Conservation (phyloP, 2,888 invertebrate species). For the Cremastinae sp. region DNA sequence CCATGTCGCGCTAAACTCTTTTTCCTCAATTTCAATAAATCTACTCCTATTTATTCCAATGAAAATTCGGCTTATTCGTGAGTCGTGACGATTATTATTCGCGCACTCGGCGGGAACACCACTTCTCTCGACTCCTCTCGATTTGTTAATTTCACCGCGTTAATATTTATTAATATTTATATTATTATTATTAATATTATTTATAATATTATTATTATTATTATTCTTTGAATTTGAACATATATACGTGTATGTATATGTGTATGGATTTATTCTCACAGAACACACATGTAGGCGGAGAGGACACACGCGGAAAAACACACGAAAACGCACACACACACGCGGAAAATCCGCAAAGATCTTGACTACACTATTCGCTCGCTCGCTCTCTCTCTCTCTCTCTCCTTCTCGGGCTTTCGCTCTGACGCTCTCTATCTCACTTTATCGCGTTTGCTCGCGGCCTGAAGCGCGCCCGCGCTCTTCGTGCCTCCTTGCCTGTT, state of each 20-base stretch:
- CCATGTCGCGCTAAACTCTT: constrained; percentile 82
- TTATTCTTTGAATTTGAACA: too few species aligned
- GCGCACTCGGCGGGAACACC: too few species aligned
- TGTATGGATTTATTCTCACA: constrained; percentile 12
- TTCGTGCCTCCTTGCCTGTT: constrained; percentile 41
- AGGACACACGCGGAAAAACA: constrained; percentile 29
- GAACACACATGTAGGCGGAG: constrained; percentile 31
- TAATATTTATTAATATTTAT: too few species aligned
- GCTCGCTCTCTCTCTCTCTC: constrained; percentile 12
- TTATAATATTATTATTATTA: too few species aligned
- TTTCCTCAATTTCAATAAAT: constrained; percentile 10
- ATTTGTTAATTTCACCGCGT: not conserved
- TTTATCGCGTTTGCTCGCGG: constrained; percentile 56
- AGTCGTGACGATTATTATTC: too few species aligned
- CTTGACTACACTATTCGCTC: constrained; percentile 36
- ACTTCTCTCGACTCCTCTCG: not conserved
- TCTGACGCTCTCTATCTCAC: constrained; percentile 40
- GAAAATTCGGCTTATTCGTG: too few species aligned
- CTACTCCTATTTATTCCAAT: constrained; percentile 7
- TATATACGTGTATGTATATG: not conserved
- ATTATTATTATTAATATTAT: too few species aligned
- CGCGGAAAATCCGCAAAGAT: constrained; percentile 32
- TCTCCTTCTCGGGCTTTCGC: not conserved
- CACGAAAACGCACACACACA: constrained; percentile 27
- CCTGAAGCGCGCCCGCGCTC: constrained; percentile 45